phyloP scores from a whole-genome alignment of 2,888 invertebrate genomes.

The Acronicta alni region DNA sequence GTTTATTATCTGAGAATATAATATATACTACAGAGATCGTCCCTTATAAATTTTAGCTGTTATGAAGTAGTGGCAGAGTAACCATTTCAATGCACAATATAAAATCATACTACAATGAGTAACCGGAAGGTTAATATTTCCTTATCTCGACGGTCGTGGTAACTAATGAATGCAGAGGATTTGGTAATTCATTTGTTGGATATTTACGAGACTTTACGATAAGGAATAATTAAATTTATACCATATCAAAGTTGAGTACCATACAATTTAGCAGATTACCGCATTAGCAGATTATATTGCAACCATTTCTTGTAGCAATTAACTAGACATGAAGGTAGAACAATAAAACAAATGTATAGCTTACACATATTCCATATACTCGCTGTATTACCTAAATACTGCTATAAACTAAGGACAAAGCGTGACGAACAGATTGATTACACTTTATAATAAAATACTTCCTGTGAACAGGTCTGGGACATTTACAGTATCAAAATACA shows the following conservation, averaged over 20 bases:
- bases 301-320: conserved; percentile 8
- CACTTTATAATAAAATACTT: conserved; percentile 45
- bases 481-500: conserved; percentile 42
- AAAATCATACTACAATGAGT: no score
- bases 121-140: no score
- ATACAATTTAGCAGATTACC: conserved; percentile 28
- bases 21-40: no score
- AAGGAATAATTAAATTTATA: not conserved
- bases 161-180: no score
- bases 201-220: no score
- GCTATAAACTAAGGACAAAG: conserved; percentile 69
- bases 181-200: no score
- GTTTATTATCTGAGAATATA: no score
- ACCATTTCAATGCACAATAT: no score
- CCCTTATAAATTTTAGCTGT: no score
- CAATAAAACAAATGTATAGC: conserved; percentile 56
- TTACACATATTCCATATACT: conserved; percentile 77
- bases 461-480: conserved; percentile 26
- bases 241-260: not conserved
- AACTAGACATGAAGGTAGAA: not conserved
- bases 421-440: conserved; percentile 66
- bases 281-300: conserved; percentile 10
- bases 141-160: no score
- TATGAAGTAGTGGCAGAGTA: no score
- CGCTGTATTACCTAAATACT: conserved; percentile 69